Base-by-base conservation (phyloP, 2,888 invertebrate genomes). In the Brenthis ino region DNA sequence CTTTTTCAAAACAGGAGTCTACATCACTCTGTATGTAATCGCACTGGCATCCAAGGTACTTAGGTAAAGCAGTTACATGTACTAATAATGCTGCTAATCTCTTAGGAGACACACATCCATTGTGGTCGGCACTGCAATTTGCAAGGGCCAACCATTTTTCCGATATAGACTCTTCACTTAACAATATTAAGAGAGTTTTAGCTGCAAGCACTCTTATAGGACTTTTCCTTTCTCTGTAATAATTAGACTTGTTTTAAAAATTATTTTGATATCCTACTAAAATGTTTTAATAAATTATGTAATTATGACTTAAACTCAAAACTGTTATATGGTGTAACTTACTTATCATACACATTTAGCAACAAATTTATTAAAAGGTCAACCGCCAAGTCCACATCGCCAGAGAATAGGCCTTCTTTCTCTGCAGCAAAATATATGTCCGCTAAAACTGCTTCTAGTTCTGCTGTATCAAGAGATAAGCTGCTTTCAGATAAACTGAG, bases 401-500 rank as follows among this genome's bases (percentile, higher is more conserved):
- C 94, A 77, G 91, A 91, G 60, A 93, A 93, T 67, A 94, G 83
- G 57, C 94, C 94, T 80, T 95, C 95, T 78, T 96, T 96, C 77
- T 95, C 94, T 0, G 95, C 94, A 24, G 95, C 96, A 89, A 95
- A 96, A 82, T 95, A 96, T 72, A 96, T 95, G 79, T 96, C 96
- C 1, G 94, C 95, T 6, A 97, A 87, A 16, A 97, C 94, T 57
- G 95, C 95, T 80, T 96, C 96, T 28, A 96, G 82, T 81, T 96
- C 96, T 53, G 93, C 94, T 47, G 94, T 94, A 80, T 95, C 95
- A 54, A 97, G 84, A 37, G 94, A 94, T 20, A 96, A 88, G 71
- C 94, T 94, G 82, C 95, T 95, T 81, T 96, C 96, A 2, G 95
- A 95, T 0, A 95, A 87, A 68, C 95, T 95, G 14, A 96, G 92